Evolutionary conservation across 2,888 invertebrate species (phyloP), one percentile per base, ranked within the genome.

Genomic region (Cerastis rubricosa): DNA sequence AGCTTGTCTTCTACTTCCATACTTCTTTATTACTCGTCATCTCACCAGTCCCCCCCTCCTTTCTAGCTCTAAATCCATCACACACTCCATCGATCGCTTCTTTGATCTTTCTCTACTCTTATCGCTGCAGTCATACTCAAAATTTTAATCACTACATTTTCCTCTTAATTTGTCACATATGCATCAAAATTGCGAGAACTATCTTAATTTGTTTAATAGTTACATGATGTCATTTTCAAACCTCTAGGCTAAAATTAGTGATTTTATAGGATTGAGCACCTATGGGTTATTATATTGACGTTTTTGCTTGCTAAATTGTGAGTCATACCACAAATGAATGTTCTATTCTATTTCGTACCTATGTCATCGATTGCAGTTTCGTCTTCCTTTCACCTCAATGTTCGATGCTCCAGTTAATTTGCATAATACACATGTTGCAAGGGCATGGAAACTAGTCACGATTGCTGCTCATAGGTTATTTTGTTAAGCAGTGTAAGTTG

Each of bases 321-420:
- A 8, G 3, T 19, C 5, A 29, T 54, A 25, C 25, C 2, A 0
- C 12, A 57, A 54, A 54, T 54, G 0, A 14, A 25, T 57, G 25
- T 7, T 0, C 19, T 35, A 29, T 59, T 59, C 29, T 29, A 19
- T 19, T 35, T 35, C 5, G 35, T 35, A 11, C 61, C 1, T 1
- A 19, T 9, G 12, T 35, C 25, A 66, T 76, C 69, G 68, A 74
- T 80, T 45, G n/a, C 17, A 5, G 29, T 12, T 49, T 59, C 79
- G 89, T 89, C 89, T 89, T 91, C 94, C 94, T 94, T 95, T 95
- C 95, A 93, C 92, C 51, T 71, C 71, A 19, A 35, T 54, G 35
- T 9, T 66, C 45, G 51, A 25, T 69, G 90, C 89, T 88, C 89
- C 81, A 90, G 87, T 90, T 91, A 90, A 91, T 80, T 82, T 76